Evolutionary conservation across 2,797 vertebrate species (phyloP).

Genomic region (Myotis daubentonii): DNA sequence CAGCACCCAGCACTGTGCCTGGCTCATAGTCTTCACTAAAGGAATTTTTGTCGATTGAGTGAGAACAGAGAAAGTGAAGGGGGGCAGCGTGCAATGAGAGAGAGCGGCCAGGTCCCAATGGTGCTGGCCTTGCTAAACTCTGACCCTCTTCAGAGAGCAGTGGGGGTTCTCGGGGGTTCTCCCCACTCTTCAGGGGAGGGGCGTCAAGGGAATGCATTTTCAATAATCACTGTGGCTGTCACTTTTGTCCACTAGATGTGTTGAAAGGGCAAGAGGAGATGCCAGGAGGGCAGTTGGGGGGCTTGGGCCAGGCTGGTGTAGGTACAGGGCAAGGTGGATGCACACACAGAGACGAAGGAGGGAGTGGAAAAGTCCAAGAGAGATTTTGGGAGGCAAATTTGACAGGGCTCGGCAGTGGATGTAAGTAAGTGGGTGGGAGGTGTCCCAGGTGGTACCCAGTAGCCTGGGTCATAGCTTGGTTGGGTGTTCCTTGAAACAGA

Average conservation of each 20-base stretch:
- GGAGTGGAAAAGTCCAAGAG: background rate
- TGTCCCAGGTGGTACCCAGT: no score
- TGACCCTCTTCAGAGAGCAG: background rate
- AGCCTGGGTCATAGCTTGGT: background rate
- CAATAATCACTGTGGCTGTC: background rate
- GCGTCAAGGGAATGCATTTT: background rate
- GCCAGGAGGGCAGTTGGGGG: background rate
- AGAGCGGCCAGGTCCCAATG: background rate
- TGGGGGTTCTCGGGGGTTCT: rapidly evolving
- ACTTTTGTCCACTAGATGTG: background rate
- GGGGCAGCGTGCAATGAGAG: no score
- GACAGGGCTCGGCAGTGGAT: background rate
- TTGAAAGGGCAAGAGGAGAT: background rate
- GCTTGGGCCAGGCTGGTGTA: background rate
- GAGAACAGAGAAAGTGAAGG: background rate
- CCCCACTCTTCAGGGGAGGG: background rate
- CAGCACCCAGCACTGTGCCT: background rate
- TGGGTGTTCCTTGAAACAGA: background rate
- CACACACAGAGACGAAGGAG: background rate
- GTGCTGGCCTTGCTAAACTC: background rate
- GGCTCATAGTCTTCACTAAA: background rate
- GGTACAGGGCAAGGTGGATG: background rate
- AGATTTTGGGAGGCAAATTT: background rate
- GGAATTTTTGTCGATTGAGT: background rate
- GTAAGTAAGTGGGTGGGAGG: background rate